phyloP scores from a whole-genome alignment of 2,888 invertebrate species.

The Acanthacorydalis orientalis region DNA sequence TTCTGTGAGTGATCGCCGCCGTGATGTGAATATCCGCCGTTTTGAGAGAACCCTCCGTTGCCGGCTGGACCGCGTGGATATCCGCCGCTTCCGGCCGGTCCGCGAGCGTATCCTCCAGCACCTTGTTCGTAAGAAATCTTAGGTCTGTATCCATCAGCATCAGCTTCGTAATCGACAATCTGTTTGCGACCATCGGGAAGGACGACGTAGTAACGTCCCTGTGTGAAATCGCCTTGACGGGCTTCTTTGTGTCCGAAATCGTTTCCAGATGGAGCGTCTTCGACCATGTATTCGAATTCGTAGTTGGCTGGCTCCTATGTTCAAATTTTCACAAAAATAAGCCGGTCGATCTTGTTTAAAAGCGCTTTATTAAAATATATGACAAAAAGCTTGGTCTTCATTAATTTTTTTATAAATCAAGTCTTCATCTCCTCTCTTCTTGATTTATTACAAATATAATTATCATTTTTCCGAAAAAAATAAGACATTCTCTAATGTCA shows the following conservation, averaged over 20 bases:
- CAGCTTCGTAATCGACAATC: conserved; percentile 53
- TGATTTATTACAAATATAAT: no score
- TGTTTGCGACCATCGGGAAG: conserved; percentile 50
- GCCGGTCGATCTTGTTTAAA: not conserved
- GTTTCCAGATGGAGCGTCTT: conserved; percentile 43
- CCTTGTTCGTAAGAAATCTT: conserved; percentile 46
- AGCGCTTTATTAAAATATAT: not conserved
- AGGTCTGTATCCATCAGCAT: conserved; percentile 48
- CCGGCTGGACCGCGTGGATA: conserved; percentile 12
- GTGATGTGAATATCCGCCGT: not conserved
- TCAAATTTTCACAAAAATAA: not conserved
- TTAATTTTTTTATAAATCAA: no score
- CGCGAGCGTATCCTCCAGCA: conserved; percentile 15
- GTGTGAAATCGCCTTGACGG: conserved; percentile 41
- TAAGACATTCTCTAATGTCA: no score
- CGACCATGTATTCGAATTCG: conserved; percentile 49
- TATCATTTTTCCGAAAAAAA: no score
- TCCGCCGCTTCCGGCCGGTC: conserved; percentile 21
- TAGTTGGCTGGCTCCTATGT: conserved; percentile 47
- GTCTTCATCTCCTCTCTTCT: no score
- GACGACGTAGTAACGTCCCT: conserved; percentile 46
- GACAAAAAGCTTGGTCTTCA: no score
- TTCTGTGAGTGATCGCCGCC: conserved; percentile 1
- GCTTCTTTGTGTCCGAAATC: conserved; percentile 50
- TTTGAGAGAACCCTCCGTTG: conserved; percentile 7